Evolutionary conservation across 2,888 invertebrate genomes (phyloP).

Genomic region (Danaus chrysippus): DNA sequence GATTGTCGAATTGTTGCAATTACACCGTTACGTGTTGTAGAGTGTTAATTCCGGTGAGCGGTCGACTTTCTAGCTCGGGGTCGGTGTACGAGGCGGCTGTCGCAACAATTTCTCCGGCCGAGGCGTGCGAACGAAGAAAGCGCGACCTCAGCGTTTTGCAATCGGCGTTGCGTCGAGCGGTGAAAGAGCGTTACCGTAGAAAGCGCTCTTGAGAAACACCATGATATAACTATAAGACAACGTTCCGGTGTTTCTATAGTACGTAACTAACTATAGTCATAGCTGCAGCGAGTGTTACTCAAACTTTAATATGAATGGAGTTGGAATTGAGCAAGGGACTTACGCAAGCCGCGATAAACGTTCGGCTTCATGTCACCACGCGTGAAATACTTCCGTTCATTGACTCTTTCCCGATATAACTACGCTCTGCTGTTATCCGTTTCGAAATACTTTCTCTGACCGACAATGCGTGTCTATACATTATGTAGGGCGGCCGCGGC

Average conservation of each 20-base stretch:
- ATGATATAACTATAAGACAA: not conserved
- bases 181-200: constrained; percentile 62
- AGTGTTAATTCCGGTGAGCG: constrained; percentile 75
- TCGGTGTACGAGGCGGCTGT: constrained; percentile 73
- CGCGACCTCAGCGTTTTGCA: constrained; percentile 78
- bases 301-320: constrained; percentile 17
- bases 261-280: constrained; percentile 16
- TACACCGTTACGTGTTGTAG: constrained; percentile 72
- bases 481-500: constrained; percentile 19
- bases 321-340: constrained; percentile 67
- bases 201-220: constrained; percentile 49
- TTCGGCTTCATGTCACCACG: constrained; percentile 69
- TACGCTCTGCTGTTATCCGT: constrained; percentile 52
- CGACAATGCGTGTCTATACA: constrained; percentile 52
- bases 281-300: constrained; percentile 25
- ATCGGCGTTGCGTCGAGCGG: constrained; percentile 52
- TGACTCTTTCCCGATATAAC: constrained; percentile 77
- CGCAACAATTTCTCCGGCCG: constrained; percentile 76
- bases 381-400: constrained; percentile 78
- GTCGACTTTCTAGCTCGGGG: constrained; percentile 78
- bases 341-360: constrained; percentile 72
- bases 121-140: constrained; percentile 75
- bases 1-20: constrained; percentile 71
- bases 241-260: not conserved
- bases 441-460: constrained; percentile 65